Conservation (phyloP, 2,888 invertebrate genomes). For the Furcula furcula region DNA sequence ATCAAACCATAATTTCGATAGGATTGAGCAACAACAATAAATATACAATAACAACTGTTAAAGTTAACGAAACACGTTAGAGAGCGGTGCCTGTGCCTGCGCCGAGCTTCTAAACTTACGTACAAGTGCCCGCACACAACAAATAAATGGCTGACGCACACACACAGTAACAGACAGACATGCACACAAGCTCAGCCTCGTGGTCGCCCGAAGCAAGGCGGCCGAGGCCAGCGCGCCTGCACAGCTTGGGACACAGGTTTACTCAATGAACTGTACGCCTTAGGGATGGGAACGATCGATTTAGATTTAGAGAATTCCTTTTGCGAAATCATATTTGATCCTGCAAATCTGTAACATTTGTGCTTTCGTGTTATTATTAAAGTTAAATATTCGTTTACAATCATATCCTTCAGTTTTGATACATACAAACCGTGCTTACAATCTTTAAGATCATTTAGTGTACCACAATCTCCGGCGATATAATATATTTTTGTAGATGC, state of each 20-base stretch:
- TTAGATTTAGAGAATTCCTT: too few species aligned
- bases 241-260: slow-evolving; percentile 55
- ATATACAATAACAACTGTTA: slow-evolving; percentile 60
- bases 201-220: slow-evolving; percentile 50
- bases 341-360: too few species aligned
- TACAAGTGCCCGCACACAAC: slow-evolving; percentile 48
- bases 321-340: too few species aligned
- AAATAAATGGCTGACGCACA: slow-evolving; percentile 42
- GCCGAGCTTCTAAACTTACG: slow-evolving; percentile 57
- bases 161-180: slow-evolving; percentile 29
- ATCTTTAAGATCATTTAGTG: slow-evolving; percentile 19
- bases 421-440: too few species aligned
- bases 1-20: slow-evolving; percentile 23
- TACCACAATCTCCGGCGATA: slow-evolving; percentile 42
- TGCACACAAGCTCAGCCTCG: slow-evolving; percentile 36
- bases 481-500: slow-evolving; percentile 58
- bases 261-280: slow-evolving; percentile 64
- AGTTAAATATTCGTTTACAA: too few species aligned
- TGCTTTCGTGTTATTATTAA: too few species aligned
- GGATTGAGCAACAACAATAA: slow-evolving; percentile 45
- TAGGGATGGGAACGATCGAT: slow-evolving; percentile 34
- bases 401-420: too few species aligned
- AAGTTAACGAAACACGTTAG: slow-evolving; percentile 56
- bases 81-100: slow-evolving; percentile 42
- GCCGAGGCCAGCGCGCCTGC: slow-evolving; percentile 47